Evolutionary conservation across 1,140 invertebrate genomes (phyloP), one percentile per base, ranked within the genome.

Genomic region (Pemphigus obesinymphae): DNA sequence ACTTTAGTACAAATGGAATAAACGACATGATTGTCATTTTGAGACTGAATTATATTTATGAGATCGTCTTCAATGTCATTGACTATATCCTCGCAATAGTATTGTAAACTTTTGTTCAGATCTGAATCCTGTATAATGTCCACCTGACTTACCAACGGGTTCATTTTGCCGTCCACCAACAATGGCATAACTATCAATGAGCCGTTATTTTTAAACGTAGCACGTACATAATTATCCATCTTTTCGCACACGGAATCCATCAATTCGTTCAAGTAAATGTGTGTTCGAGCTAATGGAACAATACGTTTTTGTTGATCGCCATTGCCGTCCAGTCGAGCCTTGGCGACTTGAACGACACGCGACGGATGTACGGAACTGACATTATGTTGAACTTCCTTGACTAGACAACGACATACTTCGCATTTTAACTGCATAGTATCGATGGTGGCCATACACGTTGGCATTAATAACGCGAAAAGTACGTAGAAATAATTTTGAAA

Each of bases 171-270:
- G 29, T 87, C 84, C 45, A 85, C 85, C 45, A 92, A 88, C 82
- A 95, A 89, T 85, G 91, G 91, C 82, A 96, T 87, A 29, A 96
- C 88, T 26, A 90, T 91, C 50, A 93, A 88, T 85, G 92, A 90
- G 63, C 92, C 91, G 81, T 91, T 92, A 17, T 89, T 86, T 85
- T 95, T 94, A 86, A 92, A 91, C 37, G 89, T 92, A 10, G 91
- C 94, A 82, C 93, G 90, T 0, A 93, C 92, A 86, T 96, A 97
- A 86, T 96, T 92, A 11, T 92, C 91, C 90, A 96, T 92, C 86
- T 91, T 92, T 45, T 91, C 89, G 90, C 95, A 97, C 37, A 96
- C 89, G 83, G 88, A 88, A 84, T 97, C 95, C 85, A 96, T 89
- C 8, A 95, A 84, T 85, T 96, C 95, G 13, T 92, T 93, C 31